Base-by-base conservation (phyloP, 2,888 invertebrate genomes). In the Apodemia mormo region DNA sequence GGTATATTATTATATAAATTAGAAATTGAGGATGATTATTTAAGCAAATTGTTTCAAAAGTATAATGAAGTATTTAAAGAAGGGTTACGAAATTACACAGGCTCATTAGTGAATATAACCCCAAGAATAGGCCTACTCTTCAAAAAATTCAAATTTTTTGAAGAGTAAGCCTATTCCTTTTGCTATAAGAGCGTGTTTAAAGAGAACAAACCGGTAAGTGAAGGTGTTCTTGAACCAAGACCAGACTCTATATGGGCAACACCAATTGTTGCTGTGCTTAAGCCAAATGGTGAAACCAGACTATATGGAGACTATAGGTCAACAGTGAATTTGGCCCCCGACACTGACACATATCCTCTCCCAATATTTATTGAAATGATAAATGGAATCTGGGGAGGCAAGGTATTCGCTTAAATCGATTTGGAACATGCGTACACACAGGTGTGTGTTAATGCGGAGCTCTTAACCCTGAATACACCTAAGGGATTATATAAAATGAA, bases 231-330 rank as follows among this genome's bases (percentile, higher is more conserved):
- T 1, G 52, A 52, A 52, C 52, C 52, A 4, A 52, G n/a, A n/a
- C 52, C 52, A 52, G n/a, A 52, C 5, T 52, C 52, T n/a, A 52
- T n/a, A 52, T 52, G 52, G 52, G 52, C n/a, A 52, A n/a, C 52
- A 52, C 52, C n/a, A 6, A n/a, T 52, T 52, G 52, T 52, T 52
- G 52, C 52, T 3, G n/a, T 52, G 2, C n/a, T 52, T 6, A 52
- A 52, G 6, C n/a, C 52, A 6, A 52, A 52, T 52, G 52, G 52
- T 6, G 14, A 14, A 52, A 6, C n/a, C 52, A 52, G 52, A 52
- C 52, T n/a, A 6, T n/a, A 14, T 14, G 49, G 49, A n/a, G 49
- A n/a, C 45, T 45, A 45, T 4, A 12, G 45, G 45, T 14, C 49
- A 14, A 52, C 52, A 12, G 45, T 52, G 52, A 52, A 52, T 52